Conservation (phyloP, 2,113 vertebrate species). For the Anguilla japonica region DNA sequence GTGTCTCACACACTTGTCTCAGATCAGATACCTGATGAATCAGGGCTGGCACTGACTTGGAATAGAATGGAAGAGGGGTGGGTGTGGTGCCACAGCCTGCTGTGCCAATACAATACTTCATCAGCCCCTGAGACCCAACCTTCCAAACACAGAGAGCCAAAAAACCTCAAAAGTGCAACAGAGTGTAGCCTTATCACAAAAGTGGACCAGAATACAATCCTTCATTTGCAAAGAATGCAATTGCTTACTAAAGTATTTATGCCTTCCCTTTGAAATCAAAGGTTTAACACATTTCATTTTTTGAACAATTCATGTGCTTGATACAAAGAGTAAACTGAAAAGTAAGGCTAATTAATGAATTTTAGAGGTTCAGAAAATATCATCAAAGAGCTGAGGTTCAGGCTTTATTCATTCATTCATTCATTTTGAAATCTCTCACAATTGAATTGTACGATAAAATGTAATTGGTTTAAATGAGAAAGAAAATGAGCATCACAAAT, state of each 20-base stretch:
- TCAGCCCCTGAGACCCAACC: conserved; percentile 41
- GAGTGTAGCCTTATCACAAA: conserved; percentile 66
- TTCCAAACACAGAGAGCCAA: background rate
- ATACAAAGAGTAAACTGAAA: background rate
- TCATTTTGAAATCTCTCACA: too few relatives aligned
- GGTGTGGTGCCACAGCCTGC: conserved; percentile 62
- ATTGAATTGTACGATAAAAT: background rate
- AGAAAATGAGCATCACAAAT: background rate
- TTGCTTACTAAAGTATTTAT: background rate
- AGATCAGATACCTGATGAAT: conserved; percentile 38
- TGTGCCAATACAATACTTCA: conserved; percentile 70
- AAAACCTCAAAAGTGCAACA: conserved; percentile 14
- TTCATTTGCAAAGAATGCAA: conserved; percentile 63
- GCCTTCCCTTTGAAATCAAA: background rate
- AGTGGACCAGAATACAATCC: conserved; percentile 53
- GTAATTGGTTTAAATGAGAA: background rate
- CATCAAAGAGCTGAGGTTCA: too few relatives aligned
- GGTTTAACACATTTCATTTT: background rate
- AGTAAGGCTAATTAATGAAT: background rate
- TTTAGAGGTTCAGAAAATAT: background rate
- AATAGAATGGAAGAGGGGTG: conserved; percentile 43
- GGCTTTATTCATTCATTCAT: too few relatives aligned
- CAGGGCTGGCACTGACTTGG: conserved; percentile 37
- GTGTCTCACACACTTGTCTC: conserved; percentile 33
- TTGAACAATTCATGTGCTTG: background rate